Percentiles rank a stretch among this genome's conserved stretches.
Evolutionary conservation across 35 echinoderm and acorn worm genomes (phyloP).

Genomic region (Ophioderma brevispina): DNA sequence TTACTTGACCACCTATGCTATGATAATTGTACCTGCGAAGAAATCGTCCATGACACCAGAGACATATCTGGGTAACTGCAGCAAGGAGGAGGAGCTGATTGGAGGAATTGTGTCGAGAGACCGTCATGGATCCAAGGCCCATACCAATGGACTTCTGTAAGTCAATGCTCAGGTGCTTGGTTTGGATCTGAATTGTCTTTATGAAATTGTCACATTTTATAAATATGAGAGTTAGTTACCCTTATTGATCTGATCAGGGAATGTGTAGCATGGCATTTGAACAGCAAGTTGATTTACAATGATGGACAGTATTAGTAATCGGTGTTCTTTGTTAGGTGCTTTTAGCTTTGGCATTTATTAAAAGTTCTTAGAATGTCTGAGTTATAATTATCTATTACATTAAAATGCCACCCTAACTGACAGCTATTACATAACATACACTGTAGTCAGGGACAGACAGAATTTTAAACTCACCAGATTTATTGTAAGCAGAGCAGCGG

Average conservation of each 20-base stretch:
- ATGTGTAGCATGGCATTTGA: neutral
- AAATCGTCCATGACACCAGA: neutral
- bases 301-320: too few species aligned
- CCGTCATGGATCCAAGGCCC: neutral
- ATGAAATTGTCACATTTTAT: too few species aligned
- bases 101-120: slow-evolving; percentile 28
- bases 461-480: too few species aligned
- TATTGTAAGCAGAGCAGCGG: too few species aligned
- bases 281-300: neutral
- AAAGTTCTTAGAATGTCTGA: too few species aligned
- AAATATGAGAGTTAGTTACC: neutral
- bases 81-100: slow-evolving; percentile 1
- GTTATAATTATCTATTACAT: too few species aligned
- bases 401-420: too few species aligned
- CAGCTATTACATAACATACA: too few species aligned
- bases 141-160: slow-evolving; percentile 56
- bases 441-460: too few species aligned
- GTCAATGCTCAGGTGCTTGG: slow-evolving; percentile 74
- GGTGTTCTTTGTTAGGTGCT: too few species aligned
- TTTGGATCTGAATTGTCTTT: too few species aligned
- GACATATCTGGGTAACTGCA: slow-evolving; percentile 51
- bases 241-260: neutral
- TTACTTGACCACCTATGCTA: neutral
- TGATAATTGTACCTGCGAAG: neutral
- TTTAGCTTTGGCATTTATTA: too few species aligned